phyloP scores from a whole-genome alignment of 2,797 vertebrate genomes.

The Xiphorhynchus erythropygius region DNA sequence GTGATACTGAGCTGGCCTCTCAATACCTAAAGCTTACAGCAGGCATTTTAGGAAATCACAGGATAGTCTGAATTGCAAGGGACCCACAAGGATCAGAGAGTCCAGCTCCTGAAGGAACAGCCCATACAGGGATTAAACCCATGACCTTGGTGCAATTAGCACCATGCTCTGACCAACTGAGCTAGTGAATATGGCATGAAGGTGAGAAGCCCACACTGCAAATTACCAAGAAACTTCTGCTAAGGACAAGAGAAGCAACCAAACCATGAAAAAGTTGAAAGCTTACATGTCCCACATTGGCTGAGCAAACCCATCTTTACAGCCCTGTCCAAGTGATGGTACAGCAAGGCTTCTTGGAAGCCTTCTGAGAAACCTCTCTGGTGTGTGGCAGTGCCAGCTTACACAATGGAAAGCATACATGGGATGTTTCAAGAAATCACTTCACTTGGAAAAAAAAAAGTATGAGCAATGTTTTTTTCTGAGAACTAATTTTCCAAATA shows the following conservation, averaged over 20 bases:
- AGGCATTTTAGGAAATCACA: background rate
- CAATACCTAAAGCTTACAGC: background rate
- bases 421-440: background rate
- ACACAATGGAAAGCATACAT: background rate
- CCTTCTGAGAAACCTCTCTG: background rate
- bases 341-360: background rate
- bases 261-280: background rate
- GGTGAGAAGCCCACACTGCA: background rate
- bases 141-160: background rate
- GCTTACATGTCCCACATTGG: rapidly evolving
- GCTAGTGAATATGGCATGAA: rapidly evolving
- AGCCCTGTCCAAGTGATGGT: background rate
- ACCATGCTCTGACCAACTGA: background rate
- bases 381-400: background rate
- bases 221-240: background rate
- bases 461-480: background rate
- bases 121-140: background rate
- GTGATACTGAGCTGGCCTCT: background rate
- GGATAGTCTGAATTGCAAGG: background rate
- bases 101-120: background rate
- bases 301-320: background rate
- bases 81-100: background rate
- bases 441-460: background rate
- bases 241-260: background rate
- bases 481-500: conserved; percentile 5